Evolutionary conservation across 53 echinoderm and acorn worm genomes (phyloP).

Genomic region (Actinopyga echinites): DNA sequence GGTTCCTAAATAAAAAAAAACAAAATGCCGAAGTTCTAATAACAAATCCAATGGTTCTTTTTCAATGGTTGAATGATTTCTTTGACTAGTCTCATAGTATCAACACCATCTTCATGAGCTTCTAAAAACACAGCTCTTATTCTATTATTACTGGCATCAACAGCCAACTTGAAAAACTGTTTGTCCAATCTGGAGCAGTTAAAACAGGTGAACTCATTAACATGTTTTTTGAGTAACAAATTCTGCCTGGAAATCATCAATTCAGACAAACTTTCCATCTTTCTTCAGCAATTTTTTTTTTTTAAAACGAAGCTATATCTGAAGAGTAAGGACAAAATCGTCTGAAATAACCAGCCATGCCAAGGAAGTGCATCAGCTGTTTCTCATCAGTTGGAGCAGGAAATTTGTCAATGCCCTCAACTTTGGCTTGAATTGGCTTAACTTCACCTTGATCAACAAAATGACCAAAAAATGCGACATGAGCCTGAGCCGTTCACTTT

Average conservation of each 20-base stretch:
- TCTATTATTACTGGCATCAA: too few species aligned
- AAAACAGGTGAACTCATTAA: too few species aligned
- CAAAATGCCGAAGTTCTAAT: slow-evolving; percentile 58
- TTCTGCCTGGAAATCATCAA: too few species aligned
- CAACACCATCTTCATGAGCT: slow-evolving; percentile 20
- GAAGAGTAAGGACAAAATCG: background rate
- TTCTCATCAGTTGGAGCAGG: background rate
- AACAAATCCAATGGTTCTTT: slow-evolving; percentile 64
- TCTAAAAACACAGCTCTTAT: too few species aligned
- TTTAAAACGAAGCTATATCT: background rate
- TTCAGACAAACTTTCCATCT: too few species aligned
- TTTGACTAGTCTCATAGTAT: background rate
- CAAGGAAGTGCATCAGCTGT: background rate
- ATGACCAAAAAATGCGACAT: background rate
- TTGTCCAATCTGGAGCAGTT: too few species aligned
- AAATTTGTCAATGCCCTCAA: background rate
- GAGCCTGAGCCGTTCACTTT: background rate
- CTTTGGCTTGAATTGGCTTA: background rate
- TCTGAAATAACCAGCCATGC: background rate
- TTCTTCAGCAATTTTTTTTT: too few species aligned
- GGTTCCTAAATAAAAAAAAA: slow-evolving; percentile 56
- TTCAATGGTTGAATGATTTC: slow-evolving; percentile 71
- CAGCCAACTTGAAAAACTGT: too few species aligned
- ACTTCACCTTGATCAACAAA: background rate
- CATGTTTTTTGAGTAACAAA: too few species aligned